Evolutionary conservation across 2,888 invertebrate genomes (phyloP), one percentile per base, ranked within the genome.

Genomic region (Plebejus anna): DNA sequence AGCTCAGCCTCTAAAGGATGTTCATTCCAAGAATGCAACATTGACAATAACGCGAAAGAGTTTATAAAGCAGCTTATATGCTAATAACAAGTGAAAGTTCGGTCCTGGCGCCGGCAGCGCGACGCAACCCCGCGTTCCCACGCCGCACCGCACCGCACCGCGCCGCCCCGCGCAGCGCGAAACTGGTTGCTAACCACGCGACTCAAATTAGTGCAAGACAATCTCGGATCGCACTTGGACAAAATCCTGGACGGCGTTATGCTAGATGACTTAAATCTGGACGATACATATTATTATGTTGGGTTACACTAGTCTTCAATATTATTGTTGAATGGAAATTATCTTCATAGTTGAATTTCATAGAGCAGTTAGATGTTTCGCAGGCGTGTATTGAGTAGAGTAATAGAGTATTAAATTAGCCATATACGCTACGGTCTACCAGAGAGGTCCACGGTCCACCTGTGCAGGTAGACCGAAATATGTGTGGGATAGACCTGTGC

Each of bases 141-240:
- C 93, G 93, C 87, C 85, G 86, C 89, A 28, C 22, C 22, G 22
- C 22, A 22, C 72, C 51, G 36, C 76, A 55, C 76, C 70, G 51
- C 51, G 13, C 93, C 92, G 92, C 93, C 92, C 93, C 93, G 92
- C 93, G 93, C 87, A 85, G 86, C 89, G 92, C 91, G 82, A 90
- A 92, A 93, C 93, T 88, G 91, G 93, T 92, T 82, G 81, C 89
- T 89, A 90, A 89, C 88, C 86, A 88, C 88, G 88, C 85, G 89
- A 86, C 87, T 85, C 91, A 88, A 92, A 91, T 92, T 91, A 90
- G 89, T 90, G 85, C 87, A 88, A 89, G 91, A 92, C 92, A 90
- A 90, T 87, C 92, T 32, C 59, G 59, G 57, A 57, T n/a, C 57
- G 28, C 59, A 61, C 59, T 61, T 66, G 66, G 66, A 7, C 13